Base-by-base conservation (phyloP, 2,113 vertebrate genomes). In the Trematomus loennbergii region DNA sequence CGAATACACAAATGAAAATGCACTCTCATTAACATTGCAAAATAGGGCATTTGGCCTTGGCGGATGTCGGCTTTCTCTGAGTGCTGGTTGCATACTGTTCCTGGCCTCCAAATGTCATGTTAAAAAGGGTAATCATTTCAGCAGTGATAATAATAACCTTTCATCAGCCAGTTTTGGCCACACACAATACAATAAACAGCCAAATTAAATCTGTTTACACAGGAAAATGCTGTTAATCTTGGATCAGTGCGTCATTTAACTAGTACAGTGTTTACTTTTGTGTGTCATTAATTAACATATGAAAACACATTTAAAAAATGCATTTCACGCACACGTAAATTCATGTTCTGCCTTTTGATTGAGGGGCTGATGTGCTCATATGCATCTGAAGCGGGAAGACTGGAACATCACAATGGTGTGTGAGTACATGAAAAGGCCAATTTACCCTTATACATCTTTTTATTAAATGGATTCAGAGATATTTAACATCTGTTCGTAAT, bases 251-350 rank as follows among this genome's bases (percentile, higher is more conserved):
- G 55, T 59, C 13, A 67, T 67, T 45, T 58, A 25, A 18, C 48
- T 46, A 29, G 13, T 81, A n/a, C 72, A 76, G 76, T 46, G 73
- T 78, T 68, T n/a, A 81, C 13, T n/a, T n/a, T 13, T 63, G 50
- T 74, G 63, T 16, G 1, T 73, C 59, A 78, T 69, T 40, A 69
- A 60, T 55, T 49, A 40, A 57, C 10, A 45, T 33, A 48, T 58
- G 40, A 4, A 55, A 49, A 70, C 12, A 55, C 46, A 59, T 53
- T 29, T 3, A 29, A 29, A 8, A 5, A 54, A 25, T 54, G 3
- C 48, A 52, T 25, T 49, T 16, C 46, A 29, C 57, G 57, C n/a
- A 76, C 29, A 48, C 17, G 15, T 2, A n/a, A n/a, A 36, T 36
- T 12, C 1, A 36, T 36, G 22, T 40, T 1, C n/a, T 46, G 59